Evolutionary conservation across 2,113 vertebrate genomes (phyloP).

Genomic region (Sarotherodon lohbergeri): DNA sequence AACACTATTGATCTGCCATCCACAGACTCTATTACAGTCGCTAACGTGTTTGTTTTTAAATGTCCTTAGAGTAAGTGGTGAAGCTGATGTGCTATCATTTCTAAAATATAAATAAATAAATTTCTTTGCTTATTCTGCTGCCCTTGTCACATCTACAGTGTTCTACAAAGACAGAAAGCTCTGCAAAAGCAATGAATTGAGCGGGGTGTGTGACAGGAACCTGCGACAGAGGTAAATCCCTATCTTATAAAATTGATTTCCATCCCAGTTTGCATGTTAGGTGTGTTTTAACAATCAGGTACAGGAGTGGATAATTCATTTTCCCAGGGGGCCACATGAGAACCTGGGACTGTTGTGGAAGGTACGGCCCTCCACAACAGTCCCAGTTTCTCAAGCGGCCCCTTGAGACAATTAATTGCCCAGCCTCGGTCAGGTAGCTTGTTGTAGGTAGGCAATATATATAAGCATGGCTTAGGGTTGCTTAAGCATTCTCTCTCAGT

Average conservation of each 20-base stretch:
- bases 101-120: neutral
- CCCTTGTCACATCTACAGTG: neutral
- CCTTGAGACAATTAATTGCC: neutral
- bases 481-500: neutral
- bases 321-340: neutral
- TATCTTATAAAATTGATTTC: fast-evolving
- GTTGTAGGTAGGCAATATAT: neutral
- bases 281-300: neutral
- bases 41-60: slow-evolving; percentile 51
- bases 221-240: neutral
- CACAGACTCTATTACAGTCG: slow-evolving; percentile 44
- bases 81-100: slow-evolving; percentile 15
- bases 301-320: neutral
- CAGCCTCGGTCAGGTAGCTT: neutral
- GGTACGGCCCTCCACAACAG: neutral
- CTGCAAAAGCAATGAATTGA: neutral
- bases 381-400: neutral
- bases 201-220: neutral
- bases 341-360: neutral
- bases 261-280: neutral
- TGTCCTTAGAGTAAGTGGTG: slow-evolving; percentile 3
- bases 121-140: neutral
- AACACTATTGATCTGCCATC: slow-evolving; percentile 58
- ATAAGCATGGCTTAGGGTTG: neutral
- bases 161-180: neutral